Conservation (phyloP, 2,797 vertebrate species). For the Allobates femoralis region DNA sequence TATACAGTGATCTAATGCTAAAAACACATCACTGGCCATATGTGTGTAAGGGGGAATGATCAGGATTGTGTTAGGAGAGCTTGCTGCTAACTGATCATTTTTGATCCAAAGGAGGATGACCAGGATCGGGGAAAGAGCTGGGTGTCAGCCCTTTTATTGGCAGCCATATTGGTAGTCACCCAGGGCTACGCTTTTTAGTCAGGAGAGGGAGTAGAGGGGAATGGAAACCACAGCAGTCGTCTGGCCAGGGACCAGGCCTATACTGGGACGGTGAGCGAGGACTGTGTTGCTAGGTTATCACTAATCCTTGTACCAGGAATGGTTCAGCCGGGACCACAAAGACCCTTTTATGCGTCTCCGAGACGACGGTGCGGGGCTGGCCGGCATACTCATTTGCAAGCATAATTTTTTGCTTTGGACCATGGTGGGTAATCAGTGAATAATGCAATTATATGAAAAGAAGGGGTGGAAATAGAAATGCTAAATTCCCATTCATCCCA, state of each 20-base stretch:
- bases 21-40: no score
- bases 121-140: neutral
- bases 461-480: neutral
- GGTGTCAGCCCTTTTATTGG: neutral
- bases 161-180: neutral
- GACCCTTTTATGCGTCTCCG: conserved; percentile 25
- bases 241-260: conserved; percentile 3
- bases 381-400: conserved; percentile 46
- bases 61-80: no score
- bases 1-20: no score
- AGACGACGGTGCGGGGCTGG: conserved; percentile 24
- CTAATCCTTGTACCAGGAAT: conserved; percentile 48
- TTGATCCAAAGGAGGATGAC: no score
- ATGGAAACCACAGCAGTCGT: neutral
- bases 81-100: no score
- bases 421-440: neutral
- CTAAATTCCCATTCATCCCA: neutral
- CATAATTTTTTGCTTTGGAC: neutral
- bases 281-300: conserved; percentile 52
- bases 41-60: no score
- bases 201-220: neutral
- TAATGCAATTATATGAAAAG: neutral
- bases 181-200: neutral
- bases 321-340: conserved; percentile 37
- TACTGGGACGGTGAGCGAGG: conserved; percentile 5